These are phyloP conservation scores for Charaxes varanes DNA, from an alignment of 1,140 invertebrate genomes.

Conservation along the genomic window DNA sequence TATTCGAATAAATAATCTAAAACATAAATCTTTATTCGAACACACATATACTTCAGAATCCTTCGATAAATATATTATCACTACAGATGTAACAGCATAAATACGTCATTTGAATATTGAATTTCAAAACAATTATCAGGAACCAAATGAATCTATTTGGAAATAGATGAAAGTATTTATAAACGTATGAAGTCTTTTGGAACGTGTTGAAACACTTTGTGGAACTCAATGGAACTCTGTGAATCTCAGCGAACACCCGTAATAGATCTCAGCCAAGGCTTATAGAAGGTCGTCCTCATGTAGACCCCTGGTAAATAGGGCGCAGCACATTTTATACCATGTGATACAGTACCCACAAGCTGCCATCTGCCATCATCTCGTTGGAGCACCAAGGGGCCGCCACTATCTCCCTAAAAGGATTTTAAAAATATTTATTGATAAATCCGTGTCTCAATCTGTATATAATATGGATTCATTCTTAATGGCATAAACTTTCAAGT, in stretches of 20 bases:
- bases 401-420: constrained; percentile 90
- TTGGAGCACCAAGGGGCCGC: constrained; percentile 91
- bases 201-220: neutral
- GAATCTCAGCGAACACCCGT: constrained; percentile 77
- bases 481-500: too few species aligned
- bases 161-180: constrained; percentile 1
- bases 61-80: too few species aligned
- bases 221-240: neutral
- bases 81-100: too few species aligned
- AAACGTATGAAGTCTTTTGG: neutral
- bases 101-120: too few species aligned
- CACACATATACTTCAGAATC: too few species aligned
- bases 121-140: neutral
- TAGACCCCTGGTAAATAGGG: constrained; percentile 93
- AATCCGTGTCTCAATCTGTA: too few species aligned
- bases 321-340: constrained; percentile 95
- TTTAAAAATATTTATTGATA: too few species aligned
- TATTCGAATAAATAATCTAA: neutral
- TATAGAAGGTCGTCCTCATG: constrained; percentile 93
- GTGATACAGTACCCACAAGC: constrained; percentile 94
- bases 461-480: too few species aligned
- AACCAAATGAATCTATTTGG: constrained; percentile 3
- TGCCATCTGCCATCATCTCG: constrained; percentile 90
- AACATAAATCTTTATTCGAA: too few species aligned
- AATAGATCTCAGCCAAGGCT: constrained; percentile 91